Percentiles rank a stretch among this genome's conserved stretches.
phyloP scores from a whole-genome alignment of 2,888 invertebrate species.

The Macrosoma leucophasiata region DNA sequence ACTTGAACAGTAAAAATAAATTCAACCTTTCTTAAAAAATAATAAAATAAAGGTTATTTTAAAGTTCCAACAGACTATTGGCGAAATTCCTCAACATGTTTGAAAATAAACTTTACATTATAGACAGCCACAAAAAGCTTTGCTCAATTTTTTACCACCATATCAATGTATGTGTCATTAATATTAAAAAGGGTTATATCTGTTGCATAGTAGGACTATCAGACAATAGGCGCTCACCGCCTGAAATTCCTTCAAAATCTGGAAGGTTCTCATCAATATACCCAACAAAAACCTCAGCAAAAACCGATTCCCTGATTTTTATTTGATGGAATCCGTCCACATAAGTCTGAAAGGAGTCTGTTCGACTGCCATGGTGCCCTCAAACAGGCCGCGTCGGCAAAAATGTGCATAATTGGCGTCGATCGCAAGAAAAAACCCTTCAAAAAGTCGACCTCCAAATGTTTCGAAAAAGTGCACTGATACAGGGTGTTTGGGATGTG shows the following conservation, averaged over 20 bases:
- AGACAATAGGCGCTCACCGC: constrained; percentile 43
- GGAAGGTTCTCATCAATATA: constrained; percentile 62
- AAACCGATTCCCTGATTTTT: constrained; percentile 61
- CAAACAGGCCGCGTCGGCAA: constrained; percentile 67
- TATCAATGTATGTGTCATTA: no score
- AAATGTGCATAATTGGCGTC: constrained; percentile 73
- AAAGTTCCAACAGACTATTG: no score
- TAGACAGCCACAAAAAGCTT: no score
- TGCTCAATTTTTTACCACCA: no score
- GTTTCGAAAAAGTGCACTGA: constrained; percentile 68
- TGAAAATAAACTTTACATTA: no score
- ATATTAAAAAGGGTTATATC: no score
- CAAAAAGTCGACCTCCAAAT: constrained; percentile 70
- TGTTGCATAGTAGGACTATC: no score
- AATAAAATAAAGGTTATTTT: no score
- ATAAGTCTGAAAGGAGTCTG: constrained; percentile 51
- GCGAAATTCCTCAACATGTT: no score
- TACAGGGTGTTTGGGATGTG: constrained; percentile 46
- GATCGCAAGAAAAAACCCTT: constrained; percentile 62
- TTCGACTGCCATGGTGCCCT: constrained; percentile 38
- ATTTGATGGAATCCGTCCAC: constrained; percentile 68
- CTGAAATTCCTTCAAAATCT: constrained; percentile 61
- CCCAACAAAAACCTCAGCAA: constrained; percentile 63
- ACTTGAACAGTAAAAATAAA: no score
- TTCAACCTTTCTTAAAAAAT: no score